Evolutionary conservation across 2,797 vertebrate genomes (phyloP).

Genomic region (Distichodus sexfasciatus): DNA sequence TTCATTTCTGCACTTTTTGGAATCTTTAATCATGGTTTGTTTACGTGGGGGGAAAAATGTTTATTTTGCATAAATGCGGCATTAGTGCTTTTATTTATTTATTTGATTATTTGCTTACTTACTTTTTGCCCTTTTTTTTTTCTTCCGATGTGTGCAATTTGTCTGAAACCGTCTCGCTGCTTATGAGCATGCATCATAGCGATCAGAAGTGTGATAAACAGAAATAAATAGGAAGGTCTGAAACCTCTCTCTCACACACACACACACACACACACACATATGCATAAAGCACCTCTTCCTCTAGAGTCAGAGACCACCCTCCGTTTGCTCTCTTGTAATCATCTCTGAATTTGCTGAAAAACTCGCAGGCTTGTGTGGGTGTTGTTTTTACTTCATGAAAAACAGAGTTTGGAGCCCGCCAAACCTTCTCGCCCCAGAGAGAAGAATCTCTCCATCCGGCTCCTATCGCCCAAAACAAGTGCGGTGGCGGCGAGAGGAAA

Average conservation of each 20-base stretch:
- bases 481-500: too few relatives aligned
- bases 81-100: slow-evolving; percentile 24
- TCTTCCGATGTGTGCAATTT: slow-evolving; percentile 2
- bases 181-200: slow-evolving; percentile 29
- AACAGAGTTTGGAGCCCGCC: slow-evolving; percentile 47
- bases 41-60: slow-evolving; percentile 22
- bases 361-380: slow-evolving; percentile 73
- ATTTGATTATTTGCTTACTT: slow-evolving; percentile 7
- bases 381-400: slow-evolving; percentile 62
- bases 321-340: slow-evolving; percentile 76
- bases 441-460: slow-evolving; percentile 7
- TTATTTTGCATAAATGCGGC: slow-evolving; percentile 25
- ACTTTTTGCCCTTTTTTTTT: slow-evolving; percentile 10
- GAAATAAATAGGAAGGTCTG: slow-evolving; percentile 16
- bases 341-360: slow-evolving; percentile 78
- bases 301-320: slow-evolving; percentile 75
- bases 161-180: slow-evolving; percentile 12
- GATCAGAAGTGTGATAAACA: slow-evolving; percentile 38
- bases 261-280: slow-evolving; percentile 24
- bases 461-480: slow-evolving; percentile 27
- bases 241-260: slow-evolving; percentile 45
- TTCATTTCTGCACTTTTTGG: slow-evolving; percentile 19
- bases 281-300: slow-evolving; percentile 59
- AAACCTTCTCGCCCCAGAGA: slow-evolving; percentile 55
- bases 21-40: slow-evolving; percentile 36